Evolutionary conservation across 2,797 vertebrate genomes (phyloP).

Genomic region (Notamacropus eugenii): DNA sequence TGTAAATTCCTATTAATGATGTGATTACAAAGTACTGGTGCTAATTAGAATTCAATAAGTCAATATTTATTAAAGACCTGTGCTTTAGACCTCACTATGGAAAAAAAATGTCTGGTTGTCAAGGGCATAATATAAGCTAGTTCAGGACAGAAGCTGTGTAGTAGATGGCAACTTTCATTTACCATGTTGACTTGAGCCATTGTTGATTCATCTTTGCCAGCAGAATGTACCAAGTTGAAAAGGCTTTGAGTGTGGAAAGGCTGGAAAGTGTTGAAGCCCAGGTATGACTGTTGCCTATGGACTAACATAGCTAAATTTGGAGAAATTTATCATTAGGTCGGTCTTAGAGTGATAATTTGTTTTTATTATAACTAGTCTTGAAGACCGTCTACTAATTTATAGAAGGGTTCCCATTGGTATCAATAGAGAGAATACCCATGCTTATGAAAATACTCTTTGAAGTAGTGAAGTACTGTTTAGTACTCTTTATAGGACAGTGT

Average conservation of each 20-base stretch:
- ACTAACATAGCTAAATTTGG: neutral
- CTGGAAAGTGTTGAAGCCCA: neutral
- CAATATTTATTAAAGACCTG: neutral
- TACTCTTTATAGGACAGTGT: neutral
- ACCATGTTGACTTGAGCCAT: neutral
- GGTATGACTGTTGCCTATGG: neutral
- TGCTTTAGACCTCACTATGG: neutral
- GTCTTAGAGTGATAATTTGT: neutral
- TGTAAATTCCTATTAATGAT: conserved; percentile 43
- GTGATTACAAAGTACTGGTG: conserved; percentile 40
- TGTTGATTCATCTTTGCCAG: neutral
- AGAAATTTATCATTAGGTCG: neutral
- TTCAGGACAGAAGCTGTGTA: neutral
- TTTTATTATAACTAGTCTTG: neutral
- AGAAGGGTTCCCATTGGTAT: neutral
- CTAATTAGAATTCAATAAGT: neutral
- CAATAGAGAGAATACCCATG: neutral
- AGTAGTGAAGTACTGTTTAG: neutral
- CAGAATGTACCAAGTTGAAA: neutral
- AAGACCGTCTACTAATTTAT: neutral
- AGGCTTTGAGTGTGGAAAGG: neutral
- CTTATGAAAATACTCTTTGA: neutral
- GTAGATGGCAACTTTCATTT: neutral
- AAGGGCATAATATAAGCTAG: neutral
- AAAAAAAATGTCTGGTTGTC: neutral